A percentile compares a stretch with the other conserved stretches of the same genome.
phyloP scores from a whole-genome alignment of 2,888 invertebrate species.

The Ellobium chinense region DNA sequence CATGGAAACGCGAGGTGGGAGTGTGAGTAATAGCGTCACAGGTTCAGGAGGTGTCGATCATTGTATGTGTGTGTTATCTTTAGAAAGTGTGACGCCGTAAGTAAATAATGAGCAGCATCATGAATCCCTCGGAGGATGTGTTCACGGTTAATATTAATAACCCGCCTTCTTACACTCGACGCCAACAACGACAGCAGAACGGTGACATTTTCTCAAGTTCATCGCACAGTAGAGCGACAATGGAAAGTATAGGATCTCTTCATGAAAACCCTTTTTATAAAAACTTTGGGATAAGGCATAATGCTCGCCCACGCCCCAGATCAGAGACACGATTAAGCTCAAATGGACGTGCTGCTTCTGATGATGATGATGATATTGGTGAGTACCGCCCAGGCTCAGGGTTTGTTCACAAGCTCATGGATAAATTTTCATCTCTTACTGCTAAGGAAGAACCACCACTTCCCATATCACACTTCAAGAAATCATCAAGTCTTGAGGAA shows the following conservation, averaged over 20 bases:
- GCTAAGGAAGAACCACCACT: slow-evolving; percentile 45
- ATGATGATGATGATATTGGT: slow-evolving; percentile 55
- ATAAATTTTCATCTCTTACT: slow-evolving; percentile 61
- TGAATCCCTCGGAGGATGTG: slow-evolving; percentile 20
- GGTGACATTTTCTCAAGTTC: neutral
- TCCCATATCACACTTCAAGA: slow-evolving; percentile 50
- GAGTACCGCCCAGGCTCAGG: slow-evolving; percentile 74
- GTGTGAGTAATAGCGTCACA: too few relatives aligned
- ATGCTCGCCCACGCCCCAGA: neutral
- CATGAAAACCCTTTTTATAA: slow-evolving; percentile 55
- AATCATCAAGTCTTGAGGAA: slow-evolving; percentile 68
- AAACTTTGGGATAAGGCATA: slow-evolving; percentile 49
- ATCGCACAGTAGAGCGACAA: slow-evolving; percentile 13
- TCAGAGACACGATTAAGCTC: neutral
- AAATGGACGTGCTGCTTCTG: neutral
- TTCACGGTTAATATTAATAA: slow-evolving; percentile 17
- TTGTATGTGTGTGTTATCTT: too few relatives aligned
- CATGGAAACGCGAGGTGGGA: neutral
- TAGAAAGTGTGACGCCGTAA: too few relatives aligned
- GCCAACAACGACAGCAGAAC: too few relatives aligned
- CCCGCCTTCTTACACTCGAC: slow-evolving; percentile 1
- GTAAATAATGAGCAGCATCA: neutral
- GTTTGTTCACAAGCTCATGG: slow-evolving; percentile 73
- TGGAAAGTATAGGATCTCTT: slow-evolving; percentile 51
- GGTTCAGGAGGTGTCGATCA: too few relatives aligned